These are phyloP conservation scores for Pseudochirops cupreus DNA, from an alignment of 2,797 vertebrate species.

Conservation along the genomic window DNA sequence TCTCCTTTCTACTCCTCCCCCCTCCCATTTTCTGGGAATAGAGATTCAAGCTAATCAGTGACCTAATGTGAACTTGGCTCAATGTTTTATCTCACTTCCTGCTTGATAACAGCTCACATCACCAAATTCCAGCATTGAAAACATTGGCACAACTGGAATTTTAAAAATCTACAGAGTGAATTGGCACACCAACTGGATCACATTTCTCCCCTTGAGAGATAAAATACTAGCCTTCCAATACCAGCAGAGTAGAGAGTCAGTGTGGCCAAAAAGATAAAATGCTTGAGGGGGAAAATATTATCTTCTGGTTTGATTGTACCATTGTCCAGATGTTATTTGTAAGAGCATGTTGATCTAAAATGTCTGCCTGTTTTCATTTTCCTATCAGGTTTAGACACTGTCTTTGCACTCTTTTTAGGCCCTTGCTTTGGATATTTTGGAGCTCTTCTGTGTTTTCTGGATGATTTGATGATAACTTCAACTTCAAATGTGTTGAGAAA, in stretches of 20 bases:
- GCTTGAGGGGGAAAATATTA: slow-evolving; percentile 64
- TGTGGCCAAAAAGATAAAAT: slow-evolving; percentile 61
- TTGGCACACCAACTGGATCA: neutral
- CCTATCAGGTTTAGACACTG: neutral
- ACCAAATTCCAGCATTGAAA: slow-evolving; percentile 57
- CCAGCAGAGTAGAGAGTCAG: slow-evolving; percentile 47
- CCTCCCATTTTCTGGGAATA: slow-evolving; percentile 53
- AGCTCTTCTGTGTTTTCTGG: slow-evolving; percentile 12
- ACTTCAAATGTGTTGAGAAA: slow-evolving; percentile 30
- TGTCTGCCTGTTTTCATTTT: neutral
- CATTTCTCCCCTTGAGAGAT: slow-evolving; percentile 62
- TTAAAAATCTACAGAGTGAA: slow-evolving; percentile 62
- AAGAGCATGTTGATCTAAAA: neutral
- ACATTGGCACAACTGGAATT: slow-evolving; percentile 63
- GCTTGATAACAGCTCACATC: slow-evolving; percentile 59
- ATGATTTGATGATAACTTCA: neutral
- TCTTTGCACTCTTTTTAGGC: slow-evolving; percentile 17
- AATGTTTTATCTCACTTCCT: slow-evolving; percentile 75
- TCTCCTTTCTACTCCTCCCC: neutral
- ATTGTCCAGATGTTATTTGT: slow-evolving; percentile 47
- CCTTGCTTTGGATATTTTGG: slow-evolving; percentile 32
- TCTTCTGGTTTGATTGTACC: slow-evolving; percentile 68
- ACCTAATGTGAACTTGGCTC: slow-evolving; percentile 74
- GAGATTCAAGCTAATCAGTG: slow-evolving; percentile 59
- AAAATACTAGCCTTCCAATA: slow-evolving; percentile 64